Conservation (phyloP, 2,113 vertebrate species). For the Speoplatyrhinus poulsoni region DNA sequence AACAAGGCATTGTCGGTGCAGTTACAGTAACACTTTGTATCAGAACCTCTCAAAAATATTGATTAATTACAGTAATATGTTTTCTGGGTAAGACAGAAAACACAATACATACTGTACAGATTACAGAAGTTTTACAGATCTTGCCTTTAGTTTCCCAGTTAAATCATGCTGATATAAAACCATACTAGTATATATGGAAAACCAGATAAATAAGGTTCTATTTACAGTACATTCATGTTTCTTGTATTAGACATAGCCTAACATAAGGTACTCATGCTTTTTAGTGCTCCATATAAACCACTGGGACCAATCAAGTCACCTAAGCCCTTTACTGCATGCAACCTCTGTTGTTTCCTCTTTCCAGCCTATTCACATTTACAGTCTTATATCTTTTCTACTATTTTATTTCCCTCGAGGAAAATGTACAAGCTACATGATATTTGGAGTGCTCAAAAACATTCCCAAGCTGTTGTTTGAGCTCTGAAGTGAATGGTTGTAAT, state of each 20-base stretch:
- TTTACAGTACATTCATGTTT: too few species aligned
- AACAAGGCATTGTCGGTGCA: background rate
- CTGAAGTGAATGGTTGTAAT: background rate
- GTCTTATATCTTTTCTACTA: background rate
- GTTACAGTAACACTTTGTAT: constrained; percentile 1
- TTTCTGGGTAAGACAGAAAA: too few species aligned
- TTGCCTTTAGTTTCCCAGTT: background rate
- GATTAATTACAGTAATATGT: too few species aligned
- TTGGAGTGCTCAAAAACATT: constrained; percentile 15
- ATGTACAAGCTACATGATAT: background rate
- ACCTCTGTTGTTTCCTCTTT: constrained; percentile 39
- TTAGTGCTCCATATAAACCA: background rate
- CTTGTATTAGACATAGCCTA: too few species aligned
- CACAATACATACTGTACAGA: too few species aligned
- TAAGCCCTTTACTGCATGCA: constrained; percentile 51
- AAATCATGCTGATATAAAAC: background rate
- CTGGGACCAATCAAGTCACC: constrained; percentile 9
- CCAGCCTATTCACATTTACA: background rate
- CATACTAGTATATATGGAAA: background rate
- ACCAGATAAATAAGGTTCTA: too few species aligned
- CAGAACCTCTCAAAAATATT: background rate
- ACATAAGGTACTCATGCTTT: background rate
- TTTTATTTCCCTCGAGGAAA: background rate
- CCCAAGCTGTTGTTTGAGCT: background rate
- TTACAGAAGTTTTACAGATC: too few species aligned